Percentiles rank a stretch among this genome's conserved stretches.
Evolutionary conservation across 2,797 vertebrate species (phyloP).

Genomic region (Valencia hispanica): DNA sequence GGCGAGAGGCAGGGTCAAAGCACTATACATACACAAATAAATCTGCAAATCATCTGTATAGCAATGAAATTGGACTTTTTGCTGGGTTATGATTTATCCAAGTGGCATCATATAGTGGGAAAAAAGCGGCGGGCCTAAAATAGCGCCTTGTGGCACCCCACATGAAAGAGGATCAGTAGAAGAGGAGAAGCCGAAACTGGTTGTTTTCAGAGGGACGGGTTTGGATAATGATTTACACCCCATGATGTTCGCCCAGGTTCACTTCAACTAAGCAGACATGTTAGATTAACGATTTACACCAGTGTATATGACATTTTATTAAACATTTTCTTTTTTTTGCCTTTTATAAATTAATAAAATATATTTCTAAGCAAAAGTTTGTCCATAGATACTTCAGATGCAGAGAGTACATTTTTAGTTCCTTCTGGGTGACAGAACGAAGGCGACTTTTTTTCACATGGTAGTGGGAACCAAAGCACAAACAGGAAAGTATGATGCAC

Average conservation of each 20-base stretch:
- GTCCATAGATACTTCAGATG: background rate
- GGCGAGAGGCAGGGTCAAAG: too few species aligned
- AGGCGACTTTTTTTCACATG: background rate
- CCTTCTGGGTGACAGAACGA: background rate
- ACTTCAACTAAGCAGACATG: background rate
- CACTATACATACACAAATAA: too few species aligned
- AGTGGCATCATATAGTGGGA: too few species aligned
- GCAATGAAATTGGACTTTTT: background rate
- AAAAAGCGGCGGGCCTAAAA: too few species aligned
- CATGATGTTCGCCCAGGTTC: background rate
- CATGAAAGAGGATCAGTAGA: too few species aligned
- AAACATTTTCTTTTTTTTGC: too few species aligned
- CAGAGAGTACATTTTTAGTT: background rate
- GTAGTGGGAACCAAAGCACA: background rate
- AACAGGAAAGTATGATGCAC: constrained; percentile 5
- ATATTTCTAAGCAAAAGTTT: background rate
- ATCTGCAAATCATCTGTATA: background rate
- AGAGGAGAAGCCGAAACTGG: too few species aligned
- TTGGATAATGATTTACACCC: background rate
- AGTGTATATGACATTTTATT: too few species aligned
- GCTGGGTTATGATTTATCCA: too few species aligned
- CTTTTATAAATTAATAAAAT: too few species aligned
- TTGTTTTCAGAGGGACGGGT: background rate
- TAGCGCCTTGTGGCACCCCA: too few species aligned
- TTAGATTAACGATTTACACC: background rate